phyloP scores from a whole-genome alignment of 2,888 invertebrate species.

The Apamea crenata region DNA sequence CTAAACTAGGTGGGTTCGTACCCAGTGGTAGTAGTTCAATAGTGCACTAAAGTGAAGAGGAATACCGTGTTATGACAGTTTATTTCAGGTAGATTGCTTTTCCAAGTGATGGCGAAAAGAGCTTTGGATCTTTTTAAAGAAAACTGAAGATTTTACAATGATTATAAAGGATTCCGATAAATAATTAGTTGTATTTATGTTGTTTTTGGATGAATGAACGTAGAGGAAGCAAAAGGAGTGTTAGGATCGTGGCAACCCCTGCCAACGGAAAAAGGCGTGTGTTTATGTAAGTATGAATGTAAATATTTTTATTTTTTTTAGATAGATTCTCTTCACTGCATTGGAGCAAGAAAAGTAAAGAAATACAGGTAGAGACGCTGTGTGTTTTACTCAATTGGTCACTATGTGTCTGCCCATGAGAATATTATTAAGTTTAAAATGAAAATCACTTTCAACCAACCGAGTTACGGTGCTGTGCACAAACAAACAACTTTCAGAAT shows the following conservation, averaged over 20 bases:
- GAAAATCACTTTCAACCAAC: not conserved
- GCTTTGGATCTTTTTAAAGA: not conserved
- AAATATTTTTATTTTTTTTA: not conserved
- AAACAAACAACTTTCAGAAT: not conserved
- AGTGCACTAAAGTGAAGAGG: constrained; percentile 6
- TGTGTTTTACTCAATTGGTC: not conserved
- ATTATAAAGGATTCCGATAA: not conserved
- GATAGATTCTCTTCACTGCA: not conserved
- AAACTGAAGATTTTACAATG: not conserved
- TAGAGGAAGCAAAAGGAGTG: not conserved
- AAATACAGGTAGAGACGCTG: not conserved
- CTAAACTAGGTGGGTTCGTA: constrained; percentile 14
- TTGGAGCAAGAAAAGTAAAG: not conserved
- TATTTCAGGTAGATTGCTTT: not conserved
- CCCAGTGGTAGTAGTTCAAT: not conserved
- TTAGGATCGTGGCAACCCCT: not conserved
- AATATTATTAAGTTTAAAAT: not conserved
- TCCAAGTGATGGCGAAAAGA: too few relatives aligned
- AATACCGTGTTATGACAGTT: not conserved
- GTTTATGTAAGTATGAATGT: not conserved
- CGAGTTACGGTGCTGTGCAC: not conserved
- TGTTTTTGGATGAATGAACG: not conserved
- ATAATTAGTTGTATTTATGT: not conserved
- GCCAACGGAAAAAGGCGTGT: not conserved
- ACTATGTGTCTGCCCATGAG: not conserved